Percentiles rank a stretch among this genome's conserved stretches.
These are phyloP conservation scores for Clistopyga incitator DNA, from an alignment of 2,888 invertebrate genomes.

Conservation along the genomic window DNA sequence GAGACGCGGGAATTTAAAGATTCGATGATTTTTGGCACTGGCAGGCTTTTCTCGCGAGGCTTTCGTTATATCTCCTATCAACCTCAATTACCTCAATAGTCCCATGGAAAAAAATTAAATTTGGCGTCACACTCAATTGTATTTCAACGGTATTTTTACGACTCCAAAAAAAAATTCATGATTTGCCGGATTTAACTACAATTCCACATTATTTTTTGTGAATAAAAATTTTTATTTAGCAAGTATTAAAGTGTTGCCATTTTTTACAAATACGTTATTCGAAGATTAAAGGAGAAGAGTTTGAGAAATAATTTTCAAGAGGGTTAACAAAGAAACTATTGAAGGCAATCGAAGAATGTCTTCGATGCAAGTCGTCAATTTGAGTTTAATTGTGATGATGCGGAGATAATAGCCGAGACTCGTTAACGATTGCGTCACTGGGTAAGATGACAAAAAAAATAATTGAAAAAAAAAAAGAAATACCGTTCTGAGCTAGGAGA, in stretches of 20 bases:
- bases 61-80: not conserved
- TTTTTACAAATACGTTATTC: no score
- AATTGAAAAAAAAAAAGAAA: not conserved
- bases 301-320: not conserved
- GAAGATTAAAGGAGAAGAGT: no score
- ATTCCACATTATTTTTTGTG: no score
- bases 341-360: slow-evolving; percentile 56
- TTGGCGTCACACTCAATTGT: no score
- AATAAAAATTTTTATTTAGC: no score
- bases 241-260: no score
- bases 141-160: no score
- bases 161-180: no score
- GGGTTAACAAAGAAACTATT: slow-evolving; percentile 53
- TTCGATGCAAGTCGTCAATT: slow-evolving; percentile 58
- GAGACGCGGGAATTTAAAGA: slow-evolving; percentile 15
- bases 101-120: not conserved
- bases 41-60: slow-evolving; percentile 57
- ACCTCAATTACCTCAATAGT: not conserved
- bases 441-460: slow-evolving; percentile 20
- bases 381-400: slow-evolving; percentile 22
- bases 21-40: slow-evolving; percentile 51
- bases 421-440: slow-evolving; percentile 63
- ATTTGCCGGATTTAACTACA: no score
- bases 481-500: not conserved
- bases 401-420: slow-evolving; percentile 7